phyloP scores from a whole-genome alignment of 2,797 vertebrate genomes.

The Chromobotia macracanthus region DNA sequence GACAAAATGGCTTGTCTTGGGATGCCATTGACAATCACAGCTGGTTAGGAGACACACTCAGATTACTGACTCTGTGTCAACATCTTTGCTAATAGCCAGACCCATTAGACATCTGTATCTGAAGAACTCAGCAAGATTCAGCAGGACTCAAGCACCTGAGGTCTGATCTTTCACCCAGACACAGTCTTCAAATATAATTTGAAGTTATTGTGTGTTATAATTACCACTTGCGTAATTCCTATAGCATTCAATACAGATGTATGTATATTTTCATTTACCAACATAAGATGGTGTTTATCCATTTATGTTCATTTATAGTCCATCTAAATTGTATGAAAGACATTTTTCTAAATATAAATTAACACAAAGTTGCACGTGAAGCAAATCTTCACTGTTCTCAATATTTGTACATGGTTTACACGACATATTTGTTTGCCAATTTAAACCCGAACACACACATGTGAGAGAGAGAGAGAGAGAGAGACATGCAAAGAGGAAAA shows the following conservation, averaged over 20 bases:
- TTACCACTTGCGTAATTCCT: too few relatives aligned
- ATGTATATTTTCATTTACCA: too few relatives aligned
- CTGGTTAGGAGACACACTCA: slow-evolving; percentile 1
- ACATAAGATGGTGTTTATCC: too few relatives aligned
- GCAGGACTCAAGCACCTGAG: background rate
- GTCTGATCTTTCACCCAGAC: background rate
- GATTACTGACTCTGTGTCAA: background rate
- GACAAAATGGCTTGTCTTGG: background rate
- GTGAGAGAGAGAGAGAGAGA: slow-evolving; percentile 16
- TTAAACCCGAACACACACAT: slow-evolving; percentile 20
- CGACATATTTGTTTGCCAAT: slow-evolving; percentile 13
- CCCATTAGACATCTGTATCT: background rate
- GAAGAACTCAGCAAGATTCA: background rate
- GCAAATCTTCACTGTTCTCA: background rate
- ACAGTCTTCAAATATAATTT: background rate
- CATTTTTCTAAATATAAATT: background rate
- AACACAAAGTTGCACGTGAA: background rate
- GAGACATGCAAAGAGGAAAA: slow-evolving; percentile 4
- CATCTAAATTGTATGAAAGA: too few relatives aligned
- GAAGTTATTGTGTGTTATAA: too few relatives aligned
- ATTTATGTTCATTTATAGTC: too few relatives aligned
- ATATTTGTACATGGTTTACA: slow-evolving; percentile 17
- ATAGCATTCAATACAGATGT: too few relatives aligned
- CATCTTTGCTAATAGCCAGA: background rate
- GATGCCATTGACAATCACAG: background rate